Percentiles rank a stretch among this genome's conserved stretches.
These are phyloP conservation scores for Phylloscopus collybita DNA, from an alignment of 2,797 vertebrate genomes.

Conservation along the genomic window DNA sequence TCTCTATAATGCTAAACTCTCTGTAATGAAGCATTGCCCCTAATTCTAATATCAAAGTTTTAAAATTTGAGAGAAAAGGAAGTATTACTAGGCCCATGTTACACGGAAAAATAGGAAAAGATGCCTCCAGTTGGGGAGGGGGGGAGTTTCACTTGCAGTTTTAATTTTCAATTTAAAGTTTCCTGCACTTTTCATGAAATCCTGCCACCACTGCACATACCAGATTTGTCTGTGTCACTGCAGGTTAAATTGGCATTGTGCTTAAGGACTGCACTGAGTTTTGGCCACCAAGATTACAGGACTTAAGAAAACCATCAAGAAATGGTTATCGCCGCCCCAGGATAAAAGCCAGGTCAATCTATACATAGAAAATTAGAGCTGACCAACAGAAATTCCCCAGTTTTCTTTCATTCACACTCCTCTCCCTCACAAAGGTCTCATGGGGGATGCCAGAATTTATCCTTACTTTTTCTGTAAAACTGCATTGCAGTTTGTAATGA, in stretches of 20 bases:
- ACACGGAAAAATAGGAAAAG: background rate
- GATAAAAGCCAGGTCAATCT: background rate
- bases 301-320: background rate
- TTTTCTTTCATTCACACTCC: background rate
- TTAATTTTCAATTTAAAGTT: background rate
- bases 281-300: background rate
- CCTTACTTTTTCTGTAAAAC: background rate
- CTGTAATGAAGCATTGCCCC: background rate
- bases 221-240: background rate
- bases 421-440: background rate
- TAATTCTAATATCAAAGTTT: background rate
- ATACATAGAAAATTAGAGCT: background rate
- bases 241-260: background rate
- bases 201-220: accelerated
- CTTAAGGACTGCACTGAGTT: background rate
- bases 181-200: background rate
- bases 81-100: background rate
- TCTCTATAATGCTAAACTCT: background rate
- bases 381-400: background rate
- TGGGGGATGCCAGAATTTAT: background rate
- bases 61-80: background rate
- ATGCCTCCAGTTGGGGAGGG: accelerated
- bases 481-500: background rate
- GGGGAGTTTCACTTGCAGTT: accelerated
- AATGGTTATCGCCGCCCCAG: background rate